phyloP scores from a whole-genome alignment of 2,797 vertebrate genomes.

The Chelonia mydas region DNA sequence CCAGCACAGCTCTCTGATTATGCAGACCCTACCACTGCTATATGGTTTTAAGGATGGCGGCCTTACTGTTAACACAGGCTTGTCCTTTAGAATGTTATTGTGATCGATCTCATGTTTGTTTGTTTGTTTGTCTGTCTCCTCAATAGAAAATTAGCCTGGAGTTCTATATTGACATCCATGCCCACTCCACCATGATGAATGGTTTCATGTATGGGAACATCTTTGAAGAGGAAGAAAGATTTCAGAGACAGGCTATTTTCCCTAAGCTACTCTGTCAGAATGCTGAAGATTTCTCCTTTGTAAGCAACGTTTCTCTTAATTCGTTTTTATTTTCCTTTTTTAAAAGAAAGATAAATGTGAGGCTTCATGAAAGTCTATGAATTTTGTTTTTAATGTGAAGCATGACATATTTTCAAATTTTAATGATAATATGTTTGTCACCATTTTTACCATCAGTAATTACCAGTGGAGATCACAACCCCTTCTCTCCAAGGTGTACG shows the following conservation, averaged over 20 bases:
- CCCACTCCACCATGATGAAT: conserved; percentile 99
- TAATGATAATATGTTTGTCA: neutral
- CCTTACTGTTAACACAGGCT: conserved; percentile 31
- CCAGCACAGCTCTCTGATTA: rapidly evolving
- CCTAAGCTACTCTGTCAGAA: conserved; percentile 96
- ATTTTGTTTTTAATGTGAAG: neutral
- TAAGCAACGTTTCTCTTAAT: conserved; percentile 78
- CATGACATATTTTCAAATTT: neutral
- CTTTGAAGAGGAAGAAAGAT: conserved; percentile 95
- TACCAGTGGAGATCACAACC: neutral
- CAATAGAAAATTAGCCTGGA: conserved; percentile 94
- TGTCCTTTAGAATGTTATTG: conserved; percentile 11
- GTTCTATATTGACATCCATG: conserved; percentile 98
- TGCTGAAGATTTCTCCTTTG: conserved; percentile 95
- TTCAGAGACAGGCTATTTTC: conserved; percentile 94
- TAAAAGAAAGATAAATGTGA: neutral
- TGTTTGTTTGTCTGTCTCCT: conserved; percentile 39
- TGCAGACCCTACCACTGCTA: neutral
- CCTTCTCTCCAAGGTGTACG: neutral
- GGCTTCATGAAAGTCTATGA: neutral
- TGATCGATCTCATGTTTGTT: conserved; percentile 47
- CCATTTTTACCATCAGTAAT: neutral
- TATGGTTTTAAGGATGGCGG: neutral
- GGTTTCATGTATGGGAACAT: conserved; percentile 99
- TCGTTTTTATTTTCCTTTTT: neutral